These are phyloP conservation scores for Oncorhynchus nerka DNA, from an alignment of 2,113 vertebrate genomes.

Conservation along the genomic window DNA sequence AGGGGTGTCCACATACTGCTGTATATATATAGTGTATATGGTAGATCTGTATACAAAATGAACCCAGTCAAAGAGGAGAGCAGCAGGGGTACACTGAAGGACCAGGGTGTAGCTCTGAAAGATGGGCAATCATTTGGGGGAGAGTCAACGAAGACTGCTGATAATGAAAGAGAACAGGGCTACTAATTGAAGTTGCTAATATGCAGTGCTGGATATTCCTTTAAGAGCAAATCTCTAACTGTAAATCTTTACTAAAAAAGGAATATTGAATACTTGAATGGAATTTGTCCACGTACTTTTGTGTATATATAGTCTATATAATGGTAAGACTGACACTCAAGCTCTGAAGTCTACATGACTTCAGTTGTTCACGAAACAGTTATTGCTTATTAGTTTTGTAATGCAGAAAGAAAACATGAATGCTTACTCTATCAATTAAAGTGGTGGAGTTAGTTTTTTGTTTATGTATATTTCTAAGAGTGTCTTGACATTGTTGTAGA, in stretches of 20 bases:
- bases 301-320: not conserved
- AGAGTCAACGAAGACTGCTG: conserved; percentile 53
- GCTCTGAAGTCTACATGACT: not conserved
- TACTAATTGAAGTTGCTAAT: conserved; percentile 58
- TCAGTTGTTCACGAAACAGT: not conserved
- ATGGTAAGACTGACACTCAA: conserved; percentile 21
- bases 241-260: conserved; percentile 41
- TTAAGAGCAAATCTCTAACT: conserved; percentile 22
- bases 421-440: not conserved
- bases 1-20: too few relatives aligned
- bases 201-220: conserved; percentile 12
- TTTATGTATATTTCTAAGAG: not conserved
- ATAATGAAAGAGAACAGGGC: conserved; percentile 47
- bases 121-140: conserved; percentile 45
- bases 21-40: too few relatives aligned
- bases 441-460: not conserved
- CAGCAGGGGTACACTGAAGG: conserved; percentile 42
- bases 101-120: not conserved
- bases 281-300: not conserved
- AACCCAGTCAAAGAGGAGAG: conserved; percentile 63
- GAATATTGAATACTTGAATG: not conserved
- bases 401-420: not conserved
- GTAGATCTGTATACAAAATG: conserved; percentile 66
- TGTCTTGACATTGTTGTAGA: conserved; percentile 28
- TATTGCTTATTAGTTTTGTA: not conserved